Conservation (phyloP, 2,888 invertebrate genomes). For the Eupithecia exiguata region DNA sequence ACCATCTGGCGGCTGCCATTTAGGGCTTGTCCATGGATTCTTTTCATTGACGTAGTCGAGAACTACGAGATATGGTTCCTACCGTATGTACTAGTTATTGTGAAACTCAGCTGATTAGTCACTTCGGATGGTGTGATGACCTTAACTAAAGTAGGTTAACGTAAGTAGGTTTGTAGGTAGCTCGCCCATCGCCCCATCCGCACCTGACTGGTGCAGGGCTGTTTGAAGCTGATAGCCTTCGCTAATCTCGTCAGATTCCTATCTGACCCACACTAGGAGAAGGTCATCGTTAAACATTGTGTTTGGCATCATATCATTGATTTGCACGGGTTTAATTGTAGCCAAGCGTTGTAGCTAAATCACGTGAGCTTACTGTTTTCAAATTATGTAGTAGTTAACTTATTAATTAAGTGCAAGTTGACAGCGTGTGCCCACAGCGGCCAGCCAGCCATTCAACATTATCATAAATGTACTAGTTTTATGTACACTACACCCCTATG, state of each 20-base stretch:
- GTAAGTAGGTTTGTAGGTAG: too few relatives aligned
- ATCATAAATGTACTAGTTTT: background rate
- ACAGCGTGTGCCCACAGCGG: too few relatives aligned
- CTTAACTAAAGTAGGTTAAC: too few relatives aligned
- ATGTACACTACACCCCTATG: too few relatives aligned
- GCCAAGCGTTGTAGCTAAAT: background rate
- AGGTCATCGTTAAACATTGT: background rate
- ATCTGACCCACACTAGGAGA: background rate
- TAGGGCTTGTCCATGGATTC: conserved; percentile 26
- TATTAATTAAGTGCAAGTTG: too few relatives aligned
- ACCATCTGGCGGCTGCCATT: conserved; percentile 26
- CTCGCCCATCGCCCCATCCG: background rate
- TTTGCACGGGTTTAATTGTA: background rate
- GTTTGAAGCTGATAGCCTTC: background rate
- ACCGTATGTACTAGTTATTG: background rate
- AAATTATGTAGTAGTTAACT: background rate
- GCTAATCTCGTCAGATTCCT: background rate
- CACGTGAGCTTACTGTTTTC: background rate
- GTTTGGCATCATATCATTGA: background rate
- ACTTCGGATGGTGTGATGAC: background rate
- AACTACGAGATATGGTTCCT: background rate
- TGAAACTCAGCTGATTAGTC: background rate
- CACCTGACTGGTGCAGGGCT: background rate
- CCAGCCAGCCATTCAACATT: too few relatives aligned
- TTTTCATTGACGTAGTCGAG: background rate